These are phyloP conservation scores for Synanthedon andrenaeformis DNA, from an alignment of 2,888 invertebrate species.

Conservation along the genomic window DNA sequence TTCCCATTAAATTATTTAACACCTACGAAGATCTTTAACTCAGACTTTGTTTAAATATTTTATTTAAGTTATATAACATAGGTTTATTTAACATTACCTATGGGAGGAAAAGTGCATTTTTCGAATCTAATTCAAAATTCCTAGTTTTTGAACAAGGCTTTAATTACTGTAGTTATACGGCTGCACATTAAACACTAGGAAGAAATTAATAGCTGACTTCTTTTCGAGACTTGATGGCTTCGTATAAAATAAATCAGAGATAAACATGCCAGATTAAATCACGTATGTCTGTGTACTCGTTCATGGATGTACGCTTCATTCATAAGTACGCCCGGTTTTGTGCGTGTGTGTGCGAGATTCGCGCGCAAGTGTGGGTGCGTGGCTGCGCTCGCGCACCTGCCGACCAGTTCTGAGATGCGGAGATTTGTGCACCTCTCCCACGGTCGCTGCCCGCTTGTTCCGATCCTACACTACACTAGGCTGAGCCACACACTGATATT, in stretches of 20 bases:
- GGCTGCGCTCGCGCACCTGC: constrained; percentile 50
- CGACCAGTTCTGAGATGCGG: constrained; percentile 70
- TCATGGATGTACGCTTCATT: constrained; percentile 47
- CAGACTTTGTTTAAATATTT: too few species aligned
- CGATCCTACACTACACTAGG: constrained; percentile 55
- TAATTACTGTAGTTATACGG: constrained; percentile 51
- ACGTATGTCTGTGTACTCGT: constrained; percentile 18
- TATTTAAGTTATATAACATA: too few species aligned
- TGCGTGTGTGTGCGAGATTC: constrained; percentile 18
- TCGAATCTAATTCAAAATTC: too few species aligned
- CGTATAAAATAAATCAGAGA: constrained; percentile 67
- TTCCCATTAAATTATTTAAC: too few species aligned
- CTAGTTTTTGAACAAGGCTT: constrained; percentile 15
- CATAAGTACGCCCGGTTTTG: constrained; percentile 54
- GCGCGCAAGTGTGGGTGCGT: constrained; percentile 21
- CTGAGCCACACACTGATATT: constrained; percentile 52
- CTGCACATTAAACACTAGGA: constrained; percentile 25
- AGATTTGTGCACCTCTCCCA: constrained; percentile 70
- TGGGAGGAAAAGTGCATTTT: too few species aligned
- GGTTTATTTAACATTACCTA: too few species aligned
- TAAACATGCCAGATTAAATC: constrained; percentile 58
- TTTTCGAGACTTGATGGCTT: constrained; percentile 52
- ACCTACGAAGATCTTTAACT: too few species aligned
- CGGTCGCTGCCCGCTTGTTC: constrained; percentile 62
- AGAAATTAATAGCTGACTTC: constrained; percentile 62